These are phyloP conservation scores for Thysanoteuthis rhombus DNA, from an alignment of 2,888 invertebrate species.

Conservation along the genomic window DNA sequence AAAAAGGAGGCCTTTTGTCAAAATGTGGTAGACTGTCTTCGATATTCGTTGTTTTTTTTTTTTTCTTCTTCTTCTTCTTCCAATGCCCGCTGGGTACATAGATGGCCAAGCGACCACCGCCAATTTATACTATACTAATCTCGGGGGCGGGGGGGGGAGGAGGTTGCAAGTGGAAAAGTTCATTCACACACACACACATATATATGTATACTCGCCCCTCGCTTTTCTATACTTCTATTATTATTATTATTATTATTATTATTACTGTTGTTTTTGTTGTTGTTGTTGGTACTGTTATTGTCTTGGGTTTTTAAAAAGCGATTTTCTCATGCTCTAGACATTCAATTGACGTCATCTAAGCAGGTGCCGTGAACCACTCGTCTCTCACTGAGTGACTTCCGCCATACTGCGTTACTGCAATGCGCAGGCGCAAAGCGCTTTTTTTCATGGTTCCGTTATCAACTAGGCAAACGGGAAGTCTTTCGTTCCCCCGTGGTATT, in stretches of 20 bases:
- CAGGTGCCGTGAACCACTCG: not conserved
- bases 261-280: not conserved
- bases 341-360: not conserved
- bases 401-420: not conserved
- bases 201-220: too few species aligned
- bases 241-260: not conserved
- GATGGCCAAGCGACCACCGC: too few species aligned
- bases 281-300: not conserved
- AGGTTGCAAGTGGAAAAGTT: too few species aligned
- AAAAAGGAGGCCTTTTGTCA: too few species aligned
- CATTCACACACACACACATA: too few species aligned
- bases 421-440: not conserved
- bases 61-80: too few species aligned
- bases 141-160: too few species aligned
- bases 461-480: not conserved
- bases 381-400: not conserved
- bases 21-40: too few species aligned
- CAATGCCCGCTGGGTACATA: too few species aligned
- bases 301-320: not conserved
- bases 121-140: too few species aligned
- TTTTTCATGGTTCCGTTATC: not conserved
- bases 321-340: not conserved
- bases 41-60: too few species aligned
- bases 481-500: not conserved
- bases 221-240: too few species aligned